Evolutionary conservation across 2,888 invertebrate genomes (phyloP), one percentile per base, ranked within the genome.

Genomic region (Ferdinandea cuprea): DNA sequence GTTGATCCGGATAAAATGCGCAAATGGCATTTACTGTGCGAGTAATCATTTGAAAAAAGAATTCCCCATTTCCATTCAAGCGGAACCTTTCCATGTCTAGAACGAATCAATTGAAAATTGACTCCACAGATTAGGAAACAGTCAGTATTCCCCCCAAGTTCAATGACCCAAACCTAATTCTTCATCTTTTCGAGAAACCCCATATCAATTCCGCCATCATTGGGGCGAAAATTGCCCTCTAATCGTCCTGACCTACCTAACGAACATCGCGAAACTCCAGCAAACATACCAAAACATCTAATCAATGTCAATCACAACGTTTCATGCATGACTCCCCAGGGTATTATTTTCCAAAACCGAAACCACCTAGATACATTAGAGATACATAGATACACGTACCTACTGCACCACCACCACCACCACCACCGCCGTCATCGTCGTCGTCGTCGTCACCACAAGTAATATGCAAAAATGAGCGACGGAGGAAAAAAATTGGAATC

Each of bases 201-300:
- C 79, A 76, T 71, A 81, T 66, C 77, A 77, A 77, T 54, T 71
- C 48, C 65, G 28, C 58, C 71, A 66, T 63, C 77, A 66, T 65
- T 35, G 52, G 46, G 59, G 71, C 54, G 66, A 77, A 78, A 83
- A 83, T 83, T 78, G 72, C 66, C 48, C 72, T 66, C 65, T 83
- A 83, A 83, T 83, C 78, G 72, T 72, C 83, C 61, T 83, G 83
- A 83, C 83, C 83, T 83, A 83, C 83, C 83, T 83, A 83, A 73
- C 72, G 61, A 77, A 83, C 81, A 66, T 40, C 54, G n/a, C n/a
- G 52, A 61, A 83, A 83, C 77, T 66, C 72, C 54, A 72, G 35
- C 71, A 73, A 72, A 66, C 83, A 83, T 56, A 73, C 83, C 83
- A 78, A 83, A 83, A 58, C 83, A 83, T 83, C 83, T 83, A 83